Conservation (phyloP, 2,888 invertebrate genomes). For the Himalopsyche tibetana region DNA sequence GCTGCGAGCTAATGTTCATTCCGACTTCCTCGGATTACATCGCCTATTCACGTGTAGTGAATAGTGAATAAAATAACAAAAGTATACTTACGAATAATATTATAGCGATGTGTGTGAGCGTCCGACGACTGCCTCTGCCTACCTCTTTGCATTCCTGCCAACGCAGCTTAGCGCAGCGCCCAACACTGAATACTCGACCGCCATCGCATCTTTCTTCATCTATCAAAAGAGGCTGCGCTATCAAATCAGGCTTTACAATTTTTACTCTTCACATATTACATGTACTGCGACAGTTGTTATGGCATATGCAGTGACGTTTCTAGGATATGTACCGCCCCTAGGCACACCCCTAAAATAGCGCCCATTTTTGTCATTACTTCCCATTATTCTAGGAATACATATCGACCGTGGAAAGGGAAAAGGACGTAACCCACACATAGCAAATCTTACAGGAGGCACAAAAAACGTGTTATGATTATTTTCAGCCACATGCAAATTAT, state of each 20-base stretch:
- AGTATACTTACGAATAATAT: slow-evolving; percentile 9
- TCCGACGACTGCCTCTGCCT: neutral
- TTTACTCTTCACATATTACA: neutral
- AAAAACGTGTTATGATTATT: too few relatives aligned
- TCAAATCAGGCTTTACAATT: neutral
- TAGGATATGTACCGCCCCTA: too few relatives aligned
- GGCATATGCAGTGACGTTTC: too few relatives aligned
- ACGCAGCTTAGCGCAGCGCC: neutral
- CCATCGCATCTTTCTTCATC: neutral
- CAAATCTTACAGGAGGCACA: too few relatives aligned
- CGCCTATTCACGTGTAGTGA: neutral
- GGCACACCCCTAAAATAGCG: too few relatives aligned
- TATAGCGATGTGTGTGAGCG: neutral
- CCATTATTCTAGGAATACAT: too few relatives aligned
- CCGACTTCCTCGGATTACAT: neutral
- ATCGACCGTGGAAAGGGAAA: too few relatives aligned
- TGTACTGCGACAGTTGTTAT: neutral
- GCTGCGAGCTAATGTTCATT: neutral
- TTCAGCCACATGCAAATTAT: too few relatives aligned
- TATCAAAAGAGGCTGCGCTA: neutral
- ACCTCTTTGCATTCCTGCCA: slow-evolving; percentile 11
- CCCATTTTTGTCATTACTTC: too few relatives aligned
- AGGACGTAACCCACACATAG: too few relatives aligned
- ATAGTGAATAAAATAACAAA: slow-evolving; percentile 9
- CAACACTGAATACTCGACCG: neutral